Percentiles rank a stretch among this genome's conserved stretches.
These are phyloP conservation scores for Phycodurus eques DNA, from an alignment of 2,113 vertebrate species.

Conservation along the genomic window DNA sequence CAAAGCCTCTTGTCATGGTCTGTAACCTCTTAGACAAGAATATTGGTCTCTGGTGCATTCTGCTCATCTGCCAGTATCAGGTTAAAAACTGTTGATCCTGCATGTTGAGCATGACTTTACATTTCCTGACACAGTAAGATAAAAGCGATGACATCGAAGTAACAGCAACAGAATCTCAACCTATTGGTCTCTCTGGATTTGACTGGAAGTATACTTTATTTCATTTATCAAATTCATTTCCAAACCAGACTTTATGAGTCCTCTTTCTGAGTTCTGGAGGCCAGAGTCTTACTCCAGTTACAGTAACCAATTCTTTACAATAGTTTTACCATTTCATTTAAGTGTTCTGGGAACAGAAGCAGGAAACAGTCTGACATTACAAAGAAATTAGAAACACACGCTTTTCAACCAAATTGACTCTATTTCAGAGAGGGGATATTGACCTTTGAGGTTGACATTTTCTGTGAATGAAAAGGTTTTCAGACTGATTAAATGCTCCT, in stretches of 20 bases:
- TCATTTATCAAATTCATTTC: neutral
- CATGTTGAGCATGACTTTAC: constrained; percentile 10
- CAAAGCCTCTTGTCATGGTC: constrained; percentile 54
- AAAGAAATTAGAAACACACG: neutral
- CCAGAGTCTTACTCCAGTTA: neutral
- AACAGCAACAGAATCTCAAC: neutral
- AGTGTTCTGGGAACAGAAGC: neutral
- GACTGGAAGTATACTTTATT: neutral
- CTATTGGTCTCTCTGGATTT: neutral
- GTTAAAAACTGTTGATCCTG: constrained; percentile 27
- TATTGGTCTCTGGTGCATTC: constrained; percentile 36
- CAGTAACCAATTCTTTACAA: neutral
- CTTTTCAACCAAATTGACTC: neutral
- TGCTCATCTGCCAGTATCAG: constrained; percentile 27
- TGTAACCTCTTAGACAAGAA: constrained; percentile 47
- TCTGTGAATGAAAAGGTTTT: neutral
- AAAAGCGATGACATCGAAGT: neutral
- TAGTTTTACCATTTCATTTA: neutral
- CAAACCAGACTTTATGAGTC: neutral
- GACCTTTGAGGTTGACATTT: neutral
- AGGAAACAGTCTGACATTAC: neutral
- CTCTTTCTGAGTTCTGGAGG: neutral
- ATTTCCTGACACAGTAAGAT: constrained; percentile 3
- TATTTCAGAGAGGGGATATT: neutral
- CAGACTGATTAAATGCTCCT: neutral